Base-by-base conservation (phyloP, 2,113 vertebrate species). In the Marmota monax region DNA sequence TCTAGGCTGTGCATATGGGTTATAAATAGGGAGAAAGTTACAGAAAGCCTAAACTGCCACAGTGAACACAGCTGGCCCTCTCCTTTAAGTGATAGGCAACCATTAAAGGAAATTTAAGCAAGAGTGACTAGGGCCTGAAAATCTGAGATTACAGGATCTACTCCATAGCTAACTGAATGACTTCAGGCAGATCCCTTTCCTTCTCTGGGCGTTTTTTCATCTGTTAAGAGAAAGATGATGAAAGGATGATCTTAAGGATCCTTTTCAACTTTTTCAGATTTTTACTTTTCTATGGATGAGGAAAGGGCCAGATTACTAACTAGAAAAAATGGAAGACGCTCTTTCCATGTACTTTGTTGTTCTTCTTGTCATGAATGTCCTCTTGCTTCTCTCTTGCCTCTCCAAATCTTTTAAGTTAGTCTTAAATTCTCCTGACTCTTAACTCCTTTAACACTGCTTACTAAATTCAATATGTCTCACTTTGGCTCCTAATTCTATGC, bases 311-410 rank as follows among this genome's bases (percentile, higher is more conserved):
- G 10, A 83, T 87, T 93, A 32, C 51, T 93, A 39, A 94, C 20
- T 82, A 32, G 7, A 63, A 37, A 83, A 34, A 76, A 23, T 67
- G 13, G 9, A 63, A 85, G 65, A 11, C 6, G 88, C 29, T 91
- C 69, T 90, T n/a, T 85, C 45, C 61, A 16, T 92, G 29, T 86
- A 32, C 61, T 94, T 84, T 92, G 34, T 85, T 94, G 27, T 91
- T 77, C 13, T 34, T 67, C 63, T 90, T 78, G 18, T 84, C 25
- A 84, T 45, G 25, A 85, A 58, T 58, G 23, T 3, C 34, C 2
- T 74, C 17, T 76, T 84, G 22, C 39, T 90, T 91, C 34, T 45
- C 34, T 89, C 27, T 27, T 97, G 22, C 25, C 25, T 94, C 51
- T 78, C 23, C 42, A 92, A 77, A 78, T 85, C 17, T 27, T 95